Evolutionary conservation across 2,113 vertebrate genomes (phyloP).

Genomic region (Heptranchias perlo): DNA sequence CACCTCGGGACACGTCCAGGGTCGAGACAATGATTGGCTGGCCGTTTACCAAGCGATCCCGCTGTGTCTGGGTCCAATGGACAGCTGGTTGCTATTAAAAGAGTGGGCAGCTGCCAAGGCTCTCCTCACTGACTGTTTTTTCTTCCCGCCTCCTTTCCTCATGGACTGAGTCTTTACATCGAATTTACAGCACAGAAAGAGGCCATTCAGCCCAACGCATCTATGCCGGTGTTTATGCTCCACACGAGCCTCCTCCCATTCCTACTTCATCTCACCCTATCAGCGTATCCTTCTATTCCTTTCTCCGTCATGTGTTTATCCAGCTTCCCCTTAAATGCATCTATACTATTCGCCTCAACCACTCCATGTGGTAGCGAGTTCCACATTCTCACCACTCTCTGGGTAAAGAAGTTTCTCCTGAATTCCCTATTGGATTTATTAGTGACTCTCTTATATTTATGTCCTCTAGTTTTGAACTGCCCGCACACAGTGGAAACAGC

Average conservation of each 20-base stretch:
- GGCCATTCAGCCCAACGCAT: not conserved
- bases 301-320: too few relatives aligned
- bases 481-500: not conserved
- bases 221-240: not conserved
- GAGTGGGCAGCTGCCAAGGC: conserved; percentile 17
- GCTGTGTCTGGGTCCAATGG: not conserved
- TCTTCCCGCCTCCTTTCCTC: too few relatives aligned
- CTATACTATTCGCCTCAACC: too few relatives aligned
- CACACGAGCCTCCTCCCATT: too few relatives aligned
- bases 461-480: not conserved
- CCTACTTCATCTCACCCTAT: too few relatives aligned
- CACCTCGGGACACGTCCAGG: not conserved
- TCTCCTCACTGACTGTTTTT: not conserved
- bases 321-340: too few relatives aligned
- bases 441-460: not conserved
- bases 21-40: not conserved
- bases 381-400: not conserved
- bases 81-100: conserved; percentile 19
- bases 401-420: too few relatives aligned
- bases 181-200: not conserved
- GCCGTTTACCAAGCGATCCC: not conserved
- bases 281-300: too few relatives aligned
- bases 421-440: not conserved
- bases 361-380: too few relatives aligned
- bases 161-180: not conserved